Percentiles rank a stretch among this genome's conserved stretches.
Conservation (phyloP, 2,888 invertebrate species). For the Drosophila conformis region DNA sequence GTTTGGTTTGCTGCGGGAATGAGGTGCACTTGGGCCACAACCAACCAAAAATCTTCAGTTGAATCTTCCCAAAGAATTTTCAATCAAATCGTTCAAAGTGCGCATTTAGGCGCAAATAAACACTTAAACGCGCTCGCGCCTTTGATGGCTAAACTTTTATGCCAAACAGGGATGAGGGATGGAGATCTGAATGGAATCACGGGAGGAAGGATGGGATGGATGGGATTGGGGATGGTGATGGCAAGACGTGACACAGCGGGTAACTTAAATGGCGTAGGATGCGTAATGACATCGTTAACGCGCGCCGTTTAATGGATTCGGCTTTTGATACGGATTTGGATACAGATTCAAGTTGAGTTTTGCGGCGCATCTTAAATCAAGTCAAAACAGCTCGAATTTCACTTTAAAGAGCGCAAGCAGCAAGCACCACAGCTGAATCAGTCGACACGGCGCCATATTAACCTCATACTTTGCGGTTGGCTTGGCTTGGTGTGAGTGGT, state of each 20-base stretch:
- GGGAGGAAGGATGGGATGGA: constrained; percentile 85
- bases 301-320: constrained; percentile 67
- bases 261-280: constrained; percentile 86
- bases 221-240: constrained; percentile 88
- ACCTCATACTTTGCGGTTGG: constrained; percentile 67
- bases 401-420: constrained; percentile 51
- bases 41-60: not conserved
- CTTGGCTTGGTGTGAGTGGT: constrained; percentile 10
- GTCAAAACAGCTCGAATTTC: constrained; percentile 58
- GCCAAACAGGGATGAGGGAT: constrained; percentile 49
- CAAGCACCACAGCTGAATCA: not conserved
- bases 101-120: constrained; percentile 82
- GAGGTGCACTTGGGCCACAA: not conserved
- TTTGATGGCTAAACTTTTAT: constrained; percentile 78
- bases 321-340: constrained; percentile 32
- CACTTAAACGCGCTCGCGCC: constrained; percentile 82
- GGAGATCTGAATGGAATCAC: constrained; percentile 46
- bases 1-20: not conserved
- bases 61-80: constrained; percentile 62
- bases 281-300: constrained; percentile 84
- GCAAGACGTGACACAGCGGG: constrained; percentile 29
- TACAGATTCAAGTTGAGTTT: constrained; percentile 21
- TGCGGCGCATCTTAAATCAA: constrained; percentile 49
- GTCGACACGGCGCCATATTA: constrained; percentile 44
- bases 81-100: constrained; percentile 81